Evolutionary conservation across 2,888 invertebrate species (phyloP), one percentile per base, ranked within the genome.

Genomic region (Deilephila elpenor): DNA sequence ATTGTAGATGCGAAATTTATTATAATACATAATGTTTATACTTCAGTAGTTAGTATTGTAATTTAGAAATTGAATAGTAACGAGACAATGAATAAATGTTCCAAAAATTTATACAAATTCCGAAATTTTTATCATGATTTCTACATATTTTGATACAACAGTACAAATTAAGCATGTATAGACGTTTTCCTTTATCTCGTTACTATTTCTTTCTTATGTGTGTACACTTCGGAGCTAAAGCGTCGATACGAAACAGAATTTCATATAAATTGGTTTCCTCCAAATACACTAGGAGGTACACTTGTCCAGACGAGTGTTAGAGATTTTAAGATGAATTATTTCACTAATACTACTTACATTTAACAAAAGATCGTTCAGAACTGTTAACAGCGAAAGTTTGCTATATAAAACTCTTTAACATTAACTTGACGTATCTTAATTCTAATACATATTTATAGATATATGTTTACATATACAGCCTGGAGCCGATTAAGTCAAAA

Each of bases 371-470:
- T 17, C 11, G 5, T 60, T 60, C 60, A 5, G 60, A 60, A 60
- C 29, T 60, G 29, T 60, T 20, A 60, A 60, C 60, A 60, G 60
- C 60, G 60, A 32, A 25, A 56, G 56, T 56, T 56, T 56, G 60
- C 14, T 25, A 60, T 60, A 60, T 60, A 60, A 60, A 60, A 25
- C 60, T 60, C 56, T 60, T 29, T 70, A 73, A 64, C 56, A 56
- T 73, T 64, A 59, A 73, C 64, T 67, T 37, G 64, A 53, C 64
- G 25, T 51, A 62, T 53, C 29, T 29, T 60, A 20, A 29, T 60
- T 29, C 29, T 60, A 29, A 29, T 29, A 60, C 60, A 29, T 25
- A 60, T 29, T 29, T 25, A 29, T 60, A 29, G 25, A 56, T 56
- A 56, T n/a, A 60, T 60, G 11, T 60, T 60, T 17, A 25, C 17